Conservation (phyloP, 2,888 invertebrate species). For the Pristionchus maxplancki region DNA sequence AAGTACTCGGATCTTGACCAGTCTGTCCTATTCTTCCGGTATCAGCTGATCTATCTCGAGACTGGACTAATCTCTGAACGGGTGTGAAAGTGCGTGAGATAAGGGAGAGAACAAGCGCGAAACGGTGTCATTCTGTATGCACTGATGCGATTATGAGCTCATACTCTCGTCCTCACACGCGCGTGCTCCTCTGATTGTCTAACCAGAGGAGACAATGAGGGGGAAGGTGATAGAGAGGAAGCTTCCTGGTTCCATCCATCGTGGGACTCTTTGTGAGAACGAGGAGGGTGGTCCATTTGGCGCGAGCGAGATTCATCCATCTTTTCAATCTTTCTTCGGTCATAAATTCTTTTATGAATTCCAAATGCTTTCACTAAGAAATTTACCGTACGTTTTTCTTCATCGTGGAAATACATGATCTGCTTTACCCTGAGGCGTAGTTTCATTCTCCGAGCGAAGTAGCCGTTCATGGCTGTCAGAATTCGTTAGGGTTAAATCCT, state of each 20-base stretch:
- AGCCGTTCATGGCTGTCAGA: neutral
- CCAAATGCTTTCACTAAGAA: too few relatives aligned
- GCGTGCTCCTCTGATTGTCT: neutral
- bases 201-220: neutral
- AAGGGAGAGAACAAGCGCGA: neutral
- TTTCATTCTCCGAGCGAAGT: neutral
- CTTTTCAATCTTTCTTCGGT: neutral
- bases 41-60: neutral
- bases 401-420: neutral
- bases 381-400: neutral
- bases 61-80: neutral
- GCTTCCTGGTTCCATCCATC: constrained; percentile 36
- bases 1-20: neutral
- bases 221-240: neutral
- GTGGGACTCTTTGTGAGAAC: neutral
- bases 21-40: neutral
- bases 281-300: neutral
- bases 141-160: constrained; percentile 37
- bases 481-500: constrained; percentile 9
- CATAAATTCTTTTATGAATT: neutral
- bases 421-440: neutral
- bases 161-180: neutral
- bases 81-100: constrained; percentile 14
- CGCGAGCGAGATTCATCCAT: neutral
- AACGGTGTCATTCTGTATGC: constrained; percentile 40